Evolutionary conservation across 1,140 invertebrate genomes (phyloP).

Genomic region (Pollicipes pollicipes): DNA sequence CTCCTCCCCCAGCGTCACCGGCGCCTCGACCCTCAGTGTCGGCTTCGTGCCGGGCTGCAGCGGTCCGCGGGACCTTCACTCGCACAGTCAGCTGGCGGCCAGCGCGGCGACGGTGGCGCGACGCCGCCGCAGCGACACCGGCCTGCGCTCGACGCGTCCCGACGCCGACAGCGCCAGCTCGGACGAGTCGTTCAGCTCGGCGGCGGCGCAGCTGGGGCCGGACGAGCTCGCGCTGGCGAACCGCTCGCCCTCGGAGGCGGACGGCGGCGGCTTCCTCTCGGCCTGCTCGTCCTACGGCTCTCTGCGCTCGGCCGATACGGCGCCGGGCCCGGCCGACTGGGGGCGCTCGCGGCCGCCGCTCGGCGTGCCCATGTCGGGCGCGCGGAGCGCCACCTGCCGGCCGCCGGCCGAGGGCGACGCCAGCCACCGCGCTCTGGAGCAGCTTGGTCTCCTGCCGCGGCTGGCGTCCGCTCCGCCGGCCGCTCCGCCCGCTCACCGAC

Average conservation of each 20-base stretch:
- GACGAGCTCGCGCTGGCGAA: background rate
- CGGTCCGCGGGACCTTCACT: background rate
- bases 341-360: background rate
- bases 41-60: background rate
- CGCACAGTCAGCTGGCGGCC: background rate
- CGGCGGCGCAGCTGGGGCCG: background rate
- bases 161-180: background rate
- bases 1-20: too few species aligned
- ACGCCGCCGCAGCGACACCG: background rate
- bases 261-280: background rate
- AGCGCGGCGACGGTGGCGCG: too few species aligned
- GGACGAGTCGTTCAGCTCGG: background rate
- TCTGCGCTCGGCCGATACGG: background rate
- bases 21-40: background rate
- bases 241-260: background rate
- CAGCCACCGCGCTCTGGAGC: background rate
- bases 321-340: too few species aligned
- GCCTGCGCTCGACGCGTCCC: too few species aligned
- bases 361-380: background rate
- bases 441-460: background rate
- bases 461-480: too few species aligned
- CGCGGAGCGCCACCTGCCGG: too few species aligned
- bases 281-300: background rate
- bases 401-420: background rate
- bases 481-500: too few species aligned